Evolutionary conservation across 1,140 invertebrate genomes (phyloP).

Genomic region (Lepidurus packardi): DNA sequence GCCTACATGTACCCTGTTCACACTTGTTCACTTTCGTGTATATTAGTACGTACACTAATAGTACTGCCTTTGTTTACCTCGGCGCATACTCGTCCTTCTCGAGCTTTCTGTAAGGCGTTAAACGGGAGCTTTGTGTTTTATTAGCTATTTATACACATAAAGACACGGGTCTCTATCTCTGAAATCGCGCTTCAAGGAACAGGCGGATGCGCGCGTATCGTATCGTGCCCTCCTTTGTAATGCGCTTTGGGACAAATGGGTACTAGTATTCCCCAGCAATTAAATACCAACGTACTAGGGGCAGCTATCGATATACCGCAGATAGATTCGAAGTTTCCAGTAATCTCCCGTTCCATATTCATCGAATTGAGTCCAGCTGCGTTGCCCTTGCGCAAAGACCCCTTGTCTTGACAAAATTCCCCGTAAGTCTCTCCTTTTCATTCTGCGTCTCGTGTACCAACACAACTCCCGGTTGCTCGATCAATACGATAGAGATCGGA

Average conservation of each 20-base stretch:
- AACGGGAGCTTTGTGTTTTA: not conserved
- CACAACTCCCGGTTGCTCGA: not conserved
- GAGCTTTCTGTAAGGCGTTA: not conserved
- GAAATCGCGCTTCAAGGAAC: too few species aligned
- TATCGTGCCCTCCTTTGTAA: not conserved
- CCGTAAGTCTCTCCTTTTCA: not conserved
- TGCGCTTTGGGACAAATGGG: not conserved
- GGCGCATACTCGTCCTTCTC: not conserved
- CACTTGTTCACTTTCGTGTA: too few species aligned
- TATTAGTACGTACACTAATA: too few species aligned
- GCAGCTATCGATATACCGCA: not conserved
- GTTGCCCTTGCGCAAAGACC: not conserved
- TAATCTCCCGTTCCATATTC: not conserved
- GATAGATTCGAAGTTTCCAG: not conserved
- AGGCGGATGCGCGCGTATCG: too few species aligned
- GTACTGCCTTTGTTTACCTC: not conserved
- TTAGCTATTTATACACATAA: too few species aligned
- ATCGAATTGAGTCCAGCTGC: not conserved
- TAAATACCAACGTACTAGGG: not conserved
- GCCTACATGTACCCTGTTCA: too few species aligned
- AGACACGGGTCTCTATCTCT: too few species aligned
- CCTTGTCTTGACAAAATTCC: not conserved
- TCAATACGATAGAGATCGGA: constrained; percentile 5
- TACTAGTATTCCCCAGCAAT: not conserved
- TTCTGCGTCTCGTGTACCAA: not conserved